Evolutionary conservation across 2,797 vertebrate genomes (phyloP).

Genomic region (Brachymystax lenok): DNA sequence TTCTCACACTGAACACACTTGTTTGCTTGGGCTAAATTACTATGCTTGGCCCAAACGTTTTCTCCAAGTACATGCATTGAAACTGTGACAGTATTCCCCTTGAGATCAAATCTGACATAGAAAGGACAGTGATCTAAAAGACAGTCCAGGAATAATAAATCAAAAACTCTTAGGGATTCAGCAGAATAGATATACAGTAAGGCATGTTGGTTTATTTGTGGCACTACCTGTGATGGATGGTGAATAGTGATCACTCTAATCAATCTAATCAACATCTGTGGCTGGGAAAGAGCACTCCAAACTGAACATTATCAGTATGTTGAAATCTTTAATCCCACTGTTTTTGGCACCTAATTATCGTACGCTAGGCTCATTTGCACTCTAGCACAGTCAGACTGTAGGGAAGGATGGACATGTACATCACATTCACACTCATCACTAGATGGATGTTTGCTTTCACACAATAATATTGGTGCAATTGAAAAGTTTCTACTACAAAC

Average conservation of each 20-base stretch:
- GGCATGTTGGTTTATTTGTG: no score
- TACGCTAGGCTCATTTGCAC: not conserved
- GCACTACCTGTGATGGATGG: not conserved
- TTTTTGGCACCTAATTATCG: not conserved
- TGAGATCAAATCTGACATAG: not conserved
- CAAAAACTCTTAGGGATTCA: not conserved
- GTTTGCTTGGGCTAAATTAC: not conserved
- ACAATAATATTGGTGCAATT: not conserved
- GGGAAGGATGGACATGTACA: not conserved
- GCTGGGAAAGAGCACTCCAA: not conserved
- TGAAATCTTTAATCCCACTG: not conserved
- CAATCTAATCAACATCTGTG: not conserved
- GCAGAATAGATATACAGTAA: not conserved
- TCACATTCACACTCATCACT: not conserved
- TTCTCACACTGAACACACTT: not conserved
- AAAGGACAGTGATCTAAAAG: no score
- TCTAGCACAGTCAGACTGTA: not conserved
- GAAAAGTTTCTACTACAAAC: not conserved
- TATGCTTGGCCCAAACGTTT: not conserved
- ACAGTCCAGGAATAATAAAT: no score
- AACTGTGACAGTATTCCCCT: not conserved
- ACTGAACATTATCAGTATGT: not conserved
- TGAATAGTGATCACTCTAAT: not conserved
- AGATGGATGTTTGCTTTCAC: not conserved
- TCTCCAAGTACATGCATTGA: not conserved